Base-by-base conservation (phyloP, 2,113 vertebrate species). In the Xiphophorus hellerii region DNA sequence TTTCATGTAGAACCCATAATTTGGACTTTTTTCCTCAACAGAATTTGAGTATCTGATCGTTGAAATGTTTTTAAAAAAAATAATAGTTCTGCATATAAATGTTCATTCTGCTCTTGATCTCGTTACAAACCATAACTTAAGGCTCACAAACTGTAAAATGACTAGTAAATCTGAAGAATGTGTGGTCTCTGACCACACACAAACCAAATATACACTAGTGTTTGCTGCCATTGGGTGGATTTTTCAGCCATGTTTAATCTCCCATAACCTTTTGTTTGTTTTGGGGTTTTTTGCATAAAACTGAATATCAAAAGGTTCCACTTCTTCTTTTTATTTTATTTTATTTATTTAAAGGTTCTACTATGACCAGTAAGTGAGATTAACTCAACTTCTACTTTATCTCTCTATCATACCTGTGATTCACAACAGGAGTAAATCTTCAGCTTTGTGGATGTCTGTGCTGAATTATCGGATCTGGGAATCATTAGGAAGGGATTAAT, bases 401-500 rank as follows among this genome's bases (percentile, higher is more conserved):
- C 44, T 42, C 58, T 0, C 8, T 28, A 31, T 62, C 62, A 12
- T 4, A 6, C 42, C 76, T 13, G n/a, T 66, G 11, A 29, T 10
- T 51, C 30, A 13, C 37, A 0, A 25, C 27, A 9, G 15, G 44
- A 73, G 48, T 6, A 13, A 60, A 63, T 70, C 48, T 67, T 30
- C 73, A 65, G 76, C 71, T 42, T 17, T 35, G 31, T 29, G 30
- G 39, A 75, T 60, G 51, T 67, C 44, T 71, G 73, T 5, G 69
- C 25, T 63, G 29, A 62, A 22, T 51, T 22, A 25, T 35, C 37
- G 2, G 14, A 66, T 78, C 72, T 79, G 84, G 63, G 70, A 79
- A 22, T 72, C 67, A 77, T 88, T 74, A 79, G 69, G 48, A 51
- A 66, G 14, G 10, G 74, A 80, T 81, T 69, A 58, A 78, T 78